Evolutionary conservation across 2,113 vertebrate species (phyloP), one percentile per base, ranked within the genome.

Genomic region (Gambusia affinis): DNA sequence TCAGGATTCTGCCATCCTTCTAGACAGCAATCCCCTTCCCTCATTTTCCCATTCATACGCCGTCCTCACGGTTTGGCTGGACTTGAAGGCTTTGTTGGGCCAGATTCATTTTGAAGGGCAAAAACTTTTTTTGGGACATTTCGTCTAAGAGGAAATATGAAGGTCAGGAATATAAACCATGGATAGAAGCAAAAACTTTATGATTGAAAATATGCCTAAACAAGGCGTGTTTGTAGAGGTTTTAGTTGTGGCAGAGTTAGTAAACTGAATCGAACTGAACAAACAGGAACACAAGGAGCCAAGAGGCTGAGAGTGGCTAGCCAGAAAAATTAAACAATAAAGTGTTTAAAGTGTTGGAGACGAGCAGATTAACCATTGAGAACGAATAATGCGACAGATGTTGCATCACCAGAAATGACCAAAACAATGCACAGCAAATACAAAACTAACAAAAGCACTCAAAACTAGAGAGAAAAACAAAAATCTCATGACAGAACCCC

Each of bases 1-100:
- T 84, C 82, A 84, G 73, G 87, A 80, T 80, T 31, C 66, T 67
- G 71, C 80, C 22, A 82, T 70, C 60, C 60, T 84, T 70, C 60
- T 51, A 77, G 77, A 75, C 60, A 79, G 54, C 42, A 37, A 30
- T n/a, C 33, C 71, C 31, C 63, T 11, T 61, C n/a, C 3, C 73
- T 60, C 57, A 28, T 30, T n/a, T 51, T 54, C 24, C 8, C 17
- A 65, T 73, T 67, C 60, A 72, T 75, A 72, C 61, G 7, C 67
- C 75, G 17, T 71, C 64, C 80, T 78, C 51, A 70, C 74, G 77
- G 70, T 67, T 19, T 61, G 72, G 63, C 69, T 60, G 19, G 67
- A 66, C 68, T 69, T 61, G 22, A 31, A 70, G 76, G 65, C 78
- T 77, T 73, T 64, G 73, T 61, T 71, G 61, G 63, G 33, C 63